Conservation (phyloP, 2,797 vertebrate species). For the Enteromius mattozi region DNA sequence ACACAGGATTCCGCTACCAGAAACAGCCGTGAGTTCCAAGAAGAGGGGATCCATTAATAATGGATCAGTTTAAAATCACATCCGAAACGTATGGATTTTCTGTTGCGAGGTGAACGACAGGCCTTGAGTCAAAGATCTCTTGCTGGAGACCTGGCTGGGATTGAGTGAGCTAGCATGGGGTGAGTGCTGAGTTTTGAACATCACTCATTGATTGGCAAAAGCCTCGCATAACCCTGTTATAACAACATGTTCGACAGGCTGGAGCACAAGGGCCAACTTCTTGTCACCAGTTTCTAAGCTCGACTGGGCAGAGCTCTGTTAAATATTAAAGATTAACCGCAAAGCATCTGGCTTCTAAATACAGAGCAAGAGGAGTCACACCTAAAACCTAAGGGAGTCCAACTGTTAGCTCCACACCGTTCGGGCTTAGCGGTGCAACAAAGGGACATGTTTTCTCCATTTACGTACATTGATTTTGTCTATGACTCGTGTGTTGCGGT, state of each 20-base stretch:
- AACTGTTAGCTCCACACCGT: conserved; percentile 73
- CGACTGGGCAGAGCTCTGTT: conserved; percentile 31
- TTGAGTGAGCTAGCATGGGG: conserved; percentile 11
- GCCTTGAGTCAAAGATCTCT: conserved; percentile 53
- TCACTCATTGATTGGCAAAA: conserved; percentile 58
- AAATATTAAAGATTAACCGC: conserved; percentile 57
- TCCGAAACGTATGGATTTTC: conserved; percentile 63
- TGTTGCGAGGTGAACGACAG: conserved; percentile 52
- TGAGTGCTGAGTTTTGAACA: conserved; percentile 62
- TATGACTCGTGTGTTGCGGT: conserved; percentile 73
- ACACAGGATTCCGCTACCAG: conserved; percentile 50
- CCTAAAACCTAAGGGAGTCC: conserved; percentile 72
- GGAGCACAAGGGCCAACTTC: conserved; percentile 32
- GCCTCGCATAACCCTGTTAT: conserved; percentile 31
- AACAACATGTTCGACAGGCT: conserved; percentile 55
- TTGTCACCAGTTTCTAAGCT: conserved; percentile 46
- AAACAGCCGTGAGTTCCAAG: conserved; percentile 63
- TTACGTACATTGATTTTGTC: conserved; percentile 80
- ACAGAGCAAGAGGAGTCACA: conserved; percentile 71
- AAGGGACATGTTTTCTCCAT: conserved; percentile 81
- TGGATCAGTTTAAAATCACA: conserved; percentile 60
- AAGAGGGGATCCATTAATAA: conserved; percentile 65
- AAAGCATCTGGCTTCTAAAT: conserved; percentile 52
- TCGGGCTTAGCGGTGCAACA: conserved; percentile 65
- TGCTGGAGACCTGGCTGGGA: conserved; percentile 42